Base-by-base conservation (phyloP, 2,113 vertebrate genomes). In the Phalacrocorax aristotelis region DNA sequence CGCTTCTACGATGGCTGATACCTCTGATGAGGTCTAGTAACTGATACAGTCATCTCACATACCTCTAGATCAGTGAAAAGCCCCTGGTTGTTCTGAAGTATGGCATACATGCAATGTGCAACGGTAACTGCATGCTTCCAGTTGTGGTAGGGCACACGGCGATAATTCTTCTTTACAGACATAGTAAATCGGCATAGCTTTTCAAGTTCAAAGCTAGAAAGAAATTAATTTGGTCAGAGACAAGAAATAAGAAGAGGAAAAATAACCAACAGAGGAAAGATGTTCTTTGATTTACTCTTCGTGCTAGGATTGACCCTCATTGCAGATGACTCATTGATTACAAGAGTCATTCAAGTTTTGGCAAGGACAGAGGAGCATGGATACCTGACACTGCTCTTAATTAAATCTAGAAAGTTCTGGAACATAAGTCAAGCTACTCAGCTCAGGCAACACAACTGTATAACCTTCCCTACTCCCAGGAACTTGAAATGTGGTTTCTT, bases 121-220 rank as follows among this genome's bases (percentile, higher is more conserved):
- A 99, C 99, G 0, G 99, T 99, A 87, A 99, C 98, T 0, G 99
- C 99, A 5, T 99, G 99, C 93, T 99, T 99, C 99, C 99, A 99
- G 98, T 99, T 99, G 98, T 99, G 99, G 95, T 99, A 99, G n/a
- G 99, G 99, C 80, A 99, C 99, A 29, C 99, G 98, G 16, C 99
- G 98, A 96, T 99, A 99, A 96, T 99, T 99, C 96, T 99, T 99
- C 97, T 99, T 99, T 72, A 99, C 99, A 3, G 99, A 99, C 99
- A 99, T 99, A 40, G 99, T 99, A 85, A 99, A 99, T 40, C 99
- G 99, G 90, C 99, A 99, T 38, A 99, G 83, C 96, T 99, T 99
- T 94, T 99, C 99, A 93, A 99, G 98, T 88, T 99, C 99, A 96
- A 99, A 99, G 97, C 99, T 99, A 93, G 10, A 93, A 36, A 89